A percentile compares a stretch with the other conserved stretches of the same genome.
Conservation (phyloP, 2,113 vertebrate species). For the Falcunculus frontatus region DNA sequence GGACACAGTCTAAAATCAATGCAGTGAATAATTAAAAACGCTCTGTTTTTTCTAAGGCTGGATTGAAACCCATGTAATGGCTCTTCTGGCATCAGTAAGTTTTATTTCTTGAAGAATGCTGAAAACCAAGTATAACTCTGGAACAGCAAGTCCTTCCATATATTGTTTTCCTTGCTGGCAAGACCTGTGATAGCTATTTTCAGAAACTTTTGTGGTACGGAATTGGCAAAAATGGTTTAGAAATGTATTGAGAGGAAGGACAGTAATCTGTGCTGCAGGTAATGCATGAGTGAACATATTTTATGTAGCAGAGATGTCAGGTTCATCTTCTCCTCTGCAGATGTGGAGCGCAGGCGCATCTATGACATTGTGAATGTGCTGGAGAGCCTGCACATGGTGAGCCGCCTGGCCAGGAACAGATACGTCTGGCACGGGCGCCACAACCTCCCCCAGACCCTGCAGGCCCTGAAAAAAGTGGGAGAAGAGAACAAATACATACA, state of each 20-base stretch:
- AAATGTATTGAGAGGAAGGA: background rate
- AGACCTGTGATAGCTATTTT: background rate
- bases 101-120: background rate
- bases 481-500: slow-evolving; percentile 83
- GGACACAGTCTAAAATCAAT: background rate
- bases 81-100: background rate
- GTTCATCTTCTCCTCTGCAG: slow-evolving; percentile 40
- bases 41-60: background rate
- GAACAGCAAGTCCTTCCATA: background rate
- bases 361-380: slow-evolving; percentile 97
- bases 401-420: slow-evolving; percentile 92
- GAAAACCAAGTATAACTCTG: background rate
- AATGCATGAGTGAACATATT: rapidly evolving
- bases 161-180: background rate
- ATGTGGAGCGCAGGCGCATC: slow-evolving; percentile 90
- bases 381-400: slow-evolving; percentile 97
- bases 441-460: slow-evolving; percentile 86
- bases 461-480: slow-evolving; percentile 80
- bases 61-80: background rate
- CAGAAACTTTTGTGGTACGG: background rate
- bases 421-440: slow-evolving; percentile 89
- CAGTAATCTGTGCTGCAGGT: background rate
- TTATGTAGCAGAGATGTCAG: background rate
- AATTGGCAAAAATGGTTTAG: background rate
- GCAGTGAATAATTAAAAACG: background rate